Evolutionary conservation across 2,113 vertebrate species (phyloP).

Genomic region (Seriola quinqueradiata): DNA sequence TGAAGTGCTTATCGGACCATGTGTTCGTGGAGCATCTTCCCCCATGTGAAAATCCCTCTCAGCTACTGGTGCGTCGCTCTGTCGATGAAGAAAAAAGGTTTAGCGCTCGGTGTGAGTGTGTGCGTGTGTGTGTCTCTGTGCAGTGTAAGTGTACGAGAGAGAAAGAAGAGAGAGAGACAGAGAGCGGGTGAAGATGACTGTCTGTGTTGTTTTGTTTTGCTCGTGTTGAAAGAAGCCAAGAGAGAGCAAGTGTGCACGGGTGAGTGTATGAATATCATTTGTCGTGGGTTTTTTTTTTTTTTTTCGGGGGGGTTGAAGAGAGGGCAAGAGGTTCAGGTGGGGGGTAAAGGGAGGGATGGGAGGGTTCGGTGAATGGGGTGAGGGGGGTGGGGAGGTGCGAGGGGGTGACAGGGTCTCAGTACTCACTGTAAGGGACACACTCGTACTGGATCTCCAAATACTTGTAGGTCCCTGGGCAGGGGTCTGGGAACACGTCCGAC

Average conservation of each 20-base stretch:
- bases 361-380: slow-evolving; percentile 55
- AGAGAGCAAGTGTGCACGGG: slow-evolving; percentile 58
- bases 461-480: slow-evolving; percentile 95
- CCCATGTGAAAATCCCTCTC: slow-evolving; percentile 86
- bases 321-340: slow-evolving; percentile 51
- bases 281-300: slow-evolving; percentile 16
- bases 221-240: slow-evolving; percentile 49
- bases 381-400: slow-evolving; percentile 45
- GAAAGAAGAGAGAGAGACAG: slow-evolving; percentile 52
- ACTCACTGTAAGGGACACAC: slow-evolving; percentile 98
- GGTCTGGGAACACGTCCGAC: slow-evolving; percentile 93
- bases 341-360: slow-evolving; percentile 59
- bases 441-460: slow-evolving; percentile 97
- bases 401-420: slow-evolving; percentile 57
- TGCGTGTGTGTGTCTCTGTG: slow-evolving; percentile 53
- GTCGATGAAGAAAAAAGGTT: slow-evolving; percentile 84
- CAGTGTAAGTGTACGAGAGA: slow-evolving; percentile 51
- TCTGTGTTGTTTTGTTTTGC: slow-evolving; percentile 63
- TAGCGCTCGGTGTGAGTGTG: slow-evolving; percentile 69
- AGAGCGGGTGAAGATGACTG: slow-evolving; percentile 62
- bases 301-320: slow-evolving; percentile 6
- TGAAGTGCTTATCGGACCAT: slow-evolving; percentile 72
- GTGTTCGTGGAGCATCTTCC: slow-evolving; percentile 68
- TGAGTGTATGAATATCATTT: slow-evolving; percentile 53
- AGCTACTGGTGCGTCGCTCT: slow-evolving; percentile 81